Conservation (phyloP, 2,113 vertebrate species). For the Lates calcarifer region DNA sequence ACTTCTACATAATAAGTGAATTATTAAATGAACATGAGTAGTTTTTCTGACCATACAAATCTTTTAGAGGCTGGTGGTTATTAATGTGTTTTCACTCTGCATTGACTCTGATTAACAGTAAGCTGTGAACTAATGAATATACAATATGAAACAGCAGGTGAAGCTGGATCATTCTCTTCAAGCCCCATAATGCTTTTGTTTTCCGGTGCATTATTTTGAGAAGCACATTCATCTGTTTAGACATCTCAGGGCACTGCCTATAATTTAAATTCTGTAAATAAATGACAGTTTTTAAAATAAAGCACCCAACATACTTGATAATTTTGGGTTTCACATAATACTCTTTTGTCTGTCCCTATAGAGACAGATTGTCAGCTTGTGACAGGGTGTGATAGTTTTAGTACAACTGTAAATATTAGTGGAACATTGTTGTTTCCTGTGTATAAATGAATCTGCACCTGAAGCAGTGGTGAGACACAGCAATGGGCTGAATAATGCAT, state of each 20-base stretch:
- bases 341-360: constrained; percentile 3
- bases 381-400: constrained; percentile 1
- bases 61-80: constrained; percentile 21
- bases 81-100: constrained; percentile 24
- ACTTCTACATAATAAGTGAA: background rate
- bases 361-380: background rate
- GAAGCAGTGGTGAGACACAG: background rate
- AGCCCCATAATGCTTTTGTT: constrained; percentile 11
- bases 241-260: constrained; percentile 66
- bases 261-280: constrained; percentile 35
- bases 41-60: constrained; percentile 40
- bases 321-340: constrained; percentile 34
- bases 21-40: background rate
- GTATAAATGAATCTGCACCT: background rate
- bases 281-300: constrained; percentile 54
- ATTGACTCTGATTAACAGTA: constrained; percentile 55
- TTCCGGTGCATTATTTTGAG: constrained; percentile 38
- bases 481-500: background rate
- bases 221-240: constrained; percentile 35
- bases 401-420: constrained; percentile 31
- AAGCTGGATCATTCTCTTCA: constrained; percentile 5
- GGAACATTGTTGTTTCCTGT: constrained; percentile 23
- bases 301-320: constrained; percentile 12
- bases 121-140: constrained; percentile 61
- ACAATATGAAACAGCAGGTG: constrained; percentile 33